phyloP scores from a whole-genome alignment of 2,797 vertebrate genomes.

The Notamacropus eugenii region DNA sequence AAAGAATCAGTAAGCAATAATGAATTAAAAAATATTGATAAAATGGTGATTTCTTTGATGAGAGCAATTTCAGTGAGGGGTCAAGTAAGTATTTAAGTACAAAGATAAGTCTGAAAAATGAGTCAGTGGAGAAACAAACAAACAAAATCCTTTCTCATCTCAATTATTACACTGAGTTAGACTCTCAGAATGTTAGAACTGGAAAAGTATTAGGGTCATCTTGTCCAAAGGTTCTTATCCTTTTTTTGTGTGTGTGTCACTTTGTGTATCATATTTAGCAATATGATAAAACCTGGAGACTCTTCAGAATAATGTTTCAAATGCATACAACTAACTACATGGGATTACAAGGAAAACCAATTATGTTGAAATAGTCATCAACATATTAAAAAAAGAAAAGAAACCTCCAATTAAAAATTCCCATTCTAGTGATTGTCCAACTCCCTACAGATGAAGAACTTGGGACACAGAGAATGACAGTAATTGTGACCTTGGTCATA shows the following conservation, averaged over 20 bases:
- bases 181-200: not conserved
- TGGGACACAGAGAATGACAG: not conserved
- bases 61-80: not conserved
- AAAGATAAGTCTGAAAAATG: not conserved
- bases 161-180: not conserved
- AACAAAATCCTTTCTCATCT: not conserved
- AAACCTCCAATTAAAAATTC: not conserved
- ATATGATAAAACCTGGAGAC: not conserved
- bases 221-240: not conserved
- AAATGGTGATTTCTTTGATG: not conserved
- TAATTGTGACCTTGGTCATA: not conserved
- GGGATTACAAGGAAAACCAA: not conserved
- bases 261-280: not conserved
- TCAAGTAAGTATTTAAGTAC: not conserved
- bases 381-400: not conserved
- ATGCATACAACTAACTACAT: not conserved
- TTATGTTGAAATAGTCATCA: not conserved
- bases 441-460: not conserved
- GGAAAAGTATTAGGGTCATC: not conserved
- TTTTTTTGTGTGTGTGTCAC: not conserved
- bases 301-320: not conserved
- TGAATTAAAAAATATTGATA: too few relatives aligned
- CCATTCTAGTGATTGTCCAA: not conserved
- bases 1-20: too few relatives aligned
- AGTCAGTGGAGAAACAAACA: not conserved